phyloP scores from a whole-genome alignment of 2,797 vertebrate species.

The Falco naumanni region DNA sequence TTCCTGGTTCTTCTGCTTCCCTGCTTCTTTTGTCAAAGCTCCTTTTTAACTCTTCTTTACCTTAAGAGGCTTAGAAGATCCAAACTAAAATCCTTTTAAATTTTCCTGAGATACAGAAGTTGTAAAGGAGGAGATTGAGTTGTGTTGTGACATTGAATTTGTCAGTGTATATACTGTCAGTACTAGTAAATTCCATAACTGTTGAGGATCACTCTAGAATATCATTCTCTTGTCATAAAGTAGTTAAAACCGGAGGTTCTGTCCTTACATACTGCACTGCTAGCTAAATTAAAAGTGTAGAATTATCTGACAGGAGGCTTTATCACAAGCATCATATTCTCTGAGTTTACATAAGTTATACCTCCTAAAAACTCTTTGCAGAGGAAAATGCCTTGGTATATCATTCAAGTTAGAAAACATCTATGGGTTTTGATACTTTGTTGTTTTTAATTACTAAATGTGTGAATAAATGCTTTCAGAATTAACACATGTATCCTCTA shows the following conservation, averaged over 20 bases:
- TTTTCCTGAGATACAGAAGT: neutral
- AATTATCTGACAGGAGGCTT: neutral
- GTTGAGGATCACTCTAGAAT: neutral
- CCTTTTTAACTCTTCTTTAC: neutral
- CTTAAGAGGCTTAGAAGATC: neutral
- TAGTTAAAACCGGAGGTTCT: neutral
- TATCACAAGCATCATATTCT: neutral
- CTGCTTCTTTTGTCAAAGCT: neutral
- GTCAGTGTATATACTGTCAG: neutral
- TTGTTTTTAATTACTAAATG: neutral
- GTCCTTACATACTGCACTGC: neutral
- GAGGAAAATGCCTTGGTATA: neutral
- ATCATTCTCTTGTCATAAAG: neutral
- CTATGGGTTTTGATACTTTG: neutral
- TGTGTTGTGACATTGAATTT: neutral
- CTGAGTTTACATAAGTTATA: neutral
- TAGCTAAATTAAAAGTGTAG: neutral
- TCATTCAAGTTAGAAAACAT: neutral
- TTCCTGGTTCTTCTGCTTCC: neutral
- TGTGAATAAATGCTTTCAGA: neutral
- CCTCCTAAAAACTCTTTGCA: neutral
- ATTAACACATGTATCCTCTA: neutral
- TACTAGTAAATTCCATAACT: neutral
- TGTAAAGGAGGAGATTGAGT: neutral
- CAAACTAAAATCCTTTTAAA: neutral